A percentile compares a stretch with the other conserved stretches of the same genome.
These are phyloP conservation scores for Pseudochirops cupreus DNA, from an alignment of 2,797 vertebrate genomes.

Conservation along the genomic window DNA sequence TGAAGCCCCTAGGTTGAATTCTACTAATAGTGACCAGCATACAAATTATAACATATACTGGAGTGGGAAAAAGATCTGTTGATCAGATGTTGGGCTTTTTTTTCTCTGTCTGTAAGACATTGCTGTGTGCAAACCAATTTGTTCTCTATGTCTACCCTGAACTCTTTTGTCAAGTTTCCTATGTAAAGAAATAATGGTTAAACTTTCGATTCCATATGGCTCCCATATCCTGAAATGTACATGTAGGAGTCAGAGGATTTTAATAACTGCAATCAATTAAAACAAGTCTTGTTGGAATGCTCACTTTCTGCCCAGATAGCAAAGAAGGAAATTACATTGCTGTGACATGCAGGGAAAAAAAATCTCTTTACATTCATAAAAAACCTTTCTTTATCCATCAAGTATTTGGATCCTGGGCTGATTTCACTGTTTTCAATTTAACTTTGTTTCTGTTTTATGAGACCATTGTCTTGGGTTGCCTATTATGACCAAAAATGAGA, in stretches of 20 bases:
- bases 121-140: slow-evolving; percentile 20
- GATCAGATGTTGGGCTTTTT: slow-evolving; percentile 1
- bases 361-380: slow-evolving; percentile 50
- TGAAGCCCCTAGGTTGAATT: slow-evolving; percentile 1
- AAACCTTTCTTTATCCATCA: slow-evolving; percentile 57
- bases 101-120: slow-evolving; percentile 26
- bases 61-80: background rate
- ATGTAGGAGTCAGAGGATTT: slow-evolving; percentile 69
- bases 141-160: slow-evolving; percentile 18
- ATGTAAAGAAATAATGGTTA: slow-evolving; percentile 62
- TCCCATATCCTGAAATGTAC: slow-evolving; percentile 64
- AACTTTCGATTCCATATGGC: slow-evolving; percentile 66
- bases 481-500: slow-evolving; percentile 45
- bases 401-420: slow-evolving; percentile 43
- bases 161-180: slow-evolving; percentile 67
- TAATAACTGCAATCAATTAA: slow-evolving; percentile 82
- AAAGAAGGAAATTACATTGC: slow-evolving; percentile 77
- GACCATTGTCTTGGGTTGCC: slow-evolving; percentile 19
- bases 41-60: background rate
- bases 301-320: slow-evolving; percentile 75
- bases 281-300: slow-evolving; percentile 81
- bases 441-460: slow-evolving; percentile 27
- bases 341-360: slow-evolving; percentile 29
- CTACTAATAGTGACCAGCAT: slow-evolving; percentile 22
- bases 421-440: slow-evolving; percentile 22